These are phyloP conservation scores for Chorisops tibialis DNA, from an alignment of 2,888 invertebrate genomes.

Conservation along the genomic window DNA sequence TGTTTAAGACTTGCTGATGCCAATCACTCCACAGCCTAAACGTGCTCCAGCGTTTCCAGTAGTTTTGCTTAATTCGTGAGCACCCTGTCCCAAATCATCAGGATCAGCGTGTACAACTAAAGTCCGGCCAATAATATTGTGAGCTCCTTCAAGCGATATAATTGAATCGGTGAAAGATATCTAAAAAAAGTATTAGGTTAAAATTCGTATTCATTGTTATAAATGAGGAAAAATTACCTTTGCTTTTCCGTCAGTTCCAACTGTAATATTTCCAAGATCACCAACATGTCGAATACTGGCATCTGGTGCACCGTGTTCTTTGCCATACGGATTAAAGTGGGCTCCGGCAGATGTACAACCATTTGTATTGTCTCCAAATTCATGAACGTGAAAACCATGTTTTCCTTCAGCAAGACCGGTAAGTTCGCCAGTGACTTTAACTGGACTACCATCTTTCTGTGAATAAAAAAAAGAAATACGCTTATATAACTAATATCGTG, in stretches of 20 bases:
- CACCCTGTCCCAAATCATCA: slow-evolving; percentile 91
- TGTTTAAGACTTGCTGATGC: slow-evolving; percentile 47
- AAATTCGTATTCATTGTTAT: background rate
- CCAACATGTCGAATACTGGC: slow-evolving; percentile 77
- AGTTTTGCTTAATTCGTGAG: slow-evolving; percentile 85
- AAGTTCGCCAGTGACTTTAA: slow-evolving; percentile 78
- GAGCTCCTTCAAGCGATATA: slow-evolving; percentile 66
- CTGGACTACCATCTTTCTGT: slow-evolving; percentile 63
- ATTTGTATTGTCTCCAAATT: slow-evolving; percentile 94
- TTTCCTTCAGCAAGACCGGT: slow-evolving; percentile 71
- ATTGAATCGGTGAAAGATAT: slow-evolving; percentile 61
- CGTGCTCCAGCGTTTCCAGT: slow-evolving; percentile 95
- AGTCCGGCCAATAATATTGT: slow-evolving; percentile 80
- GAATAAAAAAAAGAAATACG: slow-evolving; percentile 38
- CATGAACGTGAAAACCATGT: slow-evolving; percentile 83
- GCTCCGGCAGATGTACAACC: slow-evolving; percentile 93
- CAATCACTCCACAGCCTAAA: slow-evolving; percentile 51
- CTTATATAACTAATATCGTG: background rate
- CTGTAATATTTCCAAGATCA: slow-evolving; percentile 82
- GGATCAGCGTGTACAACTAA: slow-evolving; percentile 88
- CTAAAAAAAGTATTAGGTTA: slow-evolving; percentile 29
- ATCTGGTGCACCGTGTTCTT: slow-evolving; percentile 79
- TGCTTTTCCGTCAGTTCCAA: slow-evolving; percentile 61
- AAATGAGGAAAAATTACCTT: slow-evolving; percentile 49
- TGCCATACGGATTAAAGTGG: slow-evolving; percentile 83